Conservation (phyloP, 92 coral and sea anemone genomes). For the Metridium senile region DNA sequence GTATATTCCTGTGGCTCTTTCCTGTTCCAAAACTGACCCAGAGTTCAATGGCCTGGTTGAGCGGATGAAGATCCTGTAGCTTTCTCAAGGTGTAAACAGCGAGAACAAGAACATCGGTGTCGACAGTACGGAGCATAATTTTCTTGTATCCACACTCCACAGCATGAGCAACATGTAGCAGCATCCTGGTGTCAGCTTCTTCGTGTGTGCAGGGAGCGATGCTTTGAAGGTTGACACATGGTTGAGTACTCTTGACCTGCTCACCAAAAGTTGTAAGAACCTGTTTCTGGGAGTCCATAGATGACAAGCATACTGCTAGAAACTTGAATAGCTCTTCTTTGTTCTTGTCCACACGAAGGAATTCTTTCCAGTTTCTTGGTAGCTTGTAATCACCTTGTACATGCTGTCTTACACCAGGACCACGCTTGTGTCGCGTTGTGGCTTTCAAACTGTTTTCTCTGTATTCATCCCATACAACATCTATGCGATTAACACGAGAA, state of each 20-base stretch:
- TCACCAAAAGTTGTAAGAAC: constrained; percentile 46
- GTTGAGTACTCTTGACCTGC: constrained; percentile 20
- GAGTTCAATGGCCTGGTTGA: constrained; percentile 13
- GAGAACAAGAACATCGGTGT: constrained; percentile 44
- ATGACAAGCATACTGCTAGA: constrained; percentile 43
- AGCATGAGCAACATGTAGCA: constrained; percentile 44
- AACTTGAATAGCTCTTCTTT: constrained; percentile 53
- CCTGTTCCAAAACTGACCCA: constrained; percentile 50
- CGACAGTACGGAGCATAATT: constrained; percentile 39
- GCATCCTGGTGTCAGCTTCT: constrained; percentile 57
- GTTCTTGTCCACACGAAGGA: constrained; percentile 47
- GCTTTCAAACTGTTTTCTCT: constrained; percentile 51
- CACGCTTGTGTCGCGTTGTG: constrained; percentile 50
- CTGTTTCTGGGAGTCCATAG: constrained; percentile 32
- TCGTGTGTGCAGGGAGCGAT: constrained; percentile 43
- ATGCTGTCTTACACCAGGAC: constrained; percentile 47
- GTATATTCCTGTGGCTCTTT: constrained; percentile 28
- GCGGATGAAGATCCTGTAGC: constrained; percentile 19
- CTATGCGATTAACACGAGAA: constrained; percentile 47
- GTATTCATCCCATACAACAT: constrained; percentile 74
- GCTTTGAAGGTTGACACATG: constrained; percentile 7
- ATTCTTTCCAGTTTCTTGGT: constrained; percentile 61
- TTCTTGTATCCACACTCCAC: constrained; percentile 36
- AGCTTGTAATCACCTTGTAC: constrained; percentile 37
- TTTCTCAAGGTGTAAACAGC: constrained; percentile 1